Evolutionary conservation across 2,797 vertebrate species (phyloP).

Genomic region (Telmatherina bonti): DNA sequence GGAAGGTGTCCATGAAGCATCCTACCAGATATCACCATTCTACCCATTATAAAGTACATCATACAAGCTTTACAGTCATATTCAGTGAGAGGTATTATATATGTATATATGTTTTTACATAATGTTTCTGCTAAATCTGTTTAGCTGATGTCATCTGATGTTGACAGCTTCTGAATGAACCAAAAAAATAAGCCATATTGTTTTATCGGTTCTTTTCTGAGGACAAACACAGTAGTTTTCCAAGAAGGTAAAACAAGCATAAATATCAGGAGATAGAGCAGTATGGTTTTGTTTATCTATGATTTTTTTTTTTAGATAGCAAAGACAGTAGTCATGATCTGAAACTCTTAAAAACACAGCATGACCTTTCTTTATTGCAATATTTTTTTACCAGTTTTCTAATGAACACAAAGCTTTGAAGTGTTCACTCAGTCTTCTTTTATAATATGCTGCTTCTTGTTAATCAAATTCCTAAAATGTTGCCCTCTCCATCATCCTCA

Average conservation of each 20-base stretch:
- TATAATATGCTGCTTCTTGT: conserved; percentile 2
- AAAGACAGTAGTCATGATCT: background rate
- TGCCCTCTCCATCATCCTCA: conserved; percentile 31
- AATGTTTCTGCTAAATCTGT: too few species aligned
- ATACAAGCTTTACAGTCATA: too few species aligned
- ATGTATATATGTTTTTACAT: too few species aligned
- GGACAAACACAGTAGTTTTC: too few species aligned
- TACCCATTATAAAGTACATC: too few species aligned
- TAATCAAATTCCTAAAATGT: conserved; percentile 44
- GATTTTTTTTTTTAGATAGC: background rate
- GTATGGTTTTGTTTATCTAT: background rate
- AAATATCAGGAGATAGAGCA: background rate
- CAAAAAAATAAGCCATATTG: background rate
- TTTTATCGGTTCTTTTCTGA: background rate
- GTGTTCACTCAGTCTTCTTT: background rate
- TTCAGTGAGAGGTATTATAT: too few species aligned
- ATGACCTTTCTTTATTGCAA: background rate
- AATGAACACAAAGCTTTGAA: background rate
- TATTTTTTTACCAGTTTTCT: background rate
- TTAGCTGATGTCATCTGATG: too few species aligned
- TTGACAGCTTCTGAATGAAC: background rate
- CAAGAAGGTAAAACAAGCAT: too few species aligned
- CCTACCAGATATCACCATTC: too few species aligned
- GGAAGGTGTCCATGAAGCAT: too few species aligned
- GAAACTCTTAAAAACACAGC: background rate